Conservation (phyloP, 2,797 vertebrate species). For the Falco rusticolus region DNA sequence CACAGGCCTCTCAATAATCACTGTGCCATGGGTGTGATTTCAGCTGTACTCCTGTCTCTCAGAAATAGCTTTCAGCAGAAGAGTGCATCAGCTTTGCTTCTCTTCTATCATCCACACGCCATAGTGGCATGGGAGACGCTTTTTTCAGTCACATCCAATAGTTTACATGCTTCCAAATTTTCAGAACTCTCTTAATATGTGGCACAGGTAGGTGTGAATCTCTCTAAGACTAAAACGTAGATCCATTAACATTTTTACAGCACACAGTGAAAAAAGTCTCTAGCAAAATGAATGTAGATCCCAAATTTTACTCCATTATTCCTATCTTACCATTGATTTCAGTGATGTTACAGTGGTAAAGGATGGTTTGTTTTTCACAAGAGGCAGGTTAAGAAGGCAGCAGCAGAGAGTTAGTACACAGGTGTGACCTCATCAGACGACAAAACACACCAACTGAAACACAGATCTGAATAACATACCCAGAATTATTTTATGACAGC, state of each 20-base stretch:
- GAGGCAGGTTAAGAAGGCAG: background rate
- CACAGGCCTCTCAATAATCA: background rate
- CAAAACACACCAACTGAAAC: background rate
- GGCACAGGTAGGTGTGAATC: background rate
- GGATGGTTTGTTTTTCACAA: background rate
- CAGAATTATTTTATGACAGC: background rate
- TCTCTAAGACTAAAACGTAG: background rate
- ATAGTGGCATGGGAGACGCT: background rate
- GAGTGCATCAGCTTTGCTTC: background rate
- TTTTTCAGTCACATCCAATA: background rate
- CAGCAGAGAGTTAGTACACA: background rate
- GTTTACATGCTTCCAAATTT: background rate
- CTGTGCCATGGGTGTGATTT: background rate
- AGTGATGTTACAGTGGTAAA: background rate
- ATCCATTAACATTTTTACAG: background rate
- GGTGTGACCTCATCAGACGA: background rate
- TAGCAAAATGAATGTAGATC: background rate
- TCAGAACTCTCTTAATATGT: background rate
- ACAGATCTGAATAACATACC: background rate
- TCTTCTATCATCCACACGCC: background rate
- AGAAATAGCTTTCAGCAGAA: conserved; percentile 1
- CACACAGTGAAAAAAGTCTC: background rate
- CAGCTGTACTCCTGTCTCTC: background rate
- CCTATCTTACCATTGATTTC: background rate
- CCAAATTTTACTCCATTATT: background rate